Evolutionary conservation across 2,113 vertebrate species (phyloP).

Genomic region (Paracanthobrama guichenoti): DNA sequence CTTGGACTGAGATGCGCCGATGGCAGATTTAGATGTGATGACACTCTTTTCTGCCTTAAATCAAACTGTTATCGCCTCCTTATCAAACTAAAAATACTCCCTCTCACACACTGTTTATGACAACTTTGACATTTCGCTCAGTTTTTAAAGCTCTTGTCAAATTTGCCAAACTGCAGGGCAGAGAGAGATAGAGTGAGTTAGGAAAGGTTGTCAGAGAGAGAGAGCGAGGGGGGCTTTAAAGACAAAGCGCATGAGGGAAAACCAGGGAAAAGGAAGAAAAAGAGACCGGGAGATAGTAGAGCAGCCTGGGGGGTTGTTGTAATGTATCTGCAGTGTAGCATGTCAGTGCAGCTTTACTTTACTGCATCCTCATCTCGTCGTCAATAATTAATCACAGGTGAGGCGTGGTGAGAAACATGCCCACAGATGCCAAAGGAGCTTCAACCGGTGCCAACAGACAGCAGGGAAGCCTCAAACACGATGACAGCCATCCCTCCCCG

Average conservation of each 20-base stretch:
- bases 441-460: constrained; percentile 49
- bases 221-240: constrained; percentile 25
- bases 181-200: constrained; percentile 33
- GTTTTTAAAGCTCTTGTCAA: constrained; percentile 54
- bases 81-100: constrained; percentile 48
- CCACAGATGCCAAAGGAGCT: constrained; percentile 44
- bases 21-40: constrained; percentile 42
- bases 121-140: constrained; percentile 55
- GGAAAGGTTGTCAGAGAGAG: constrained; percentile 25
- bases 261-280: constrained; percentile 9
- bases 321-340: constrained; percentile 32
- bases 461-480: constrained; percentile 20
- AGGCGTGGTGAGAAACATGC: constrained; percentile 49
- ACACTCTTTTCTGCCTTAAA: constrained; percentile 36
- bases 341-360: constrained; percentile 32
- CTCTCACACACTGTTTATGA: constrained; percentile 39
- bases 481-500: constrained; percentile 49
- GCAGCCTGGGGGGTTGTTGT: constrained; percentile 39
- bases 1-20: constrained; percentile 23
- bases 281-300: constrained; percentile 23
- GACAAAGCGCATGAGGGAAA: constrained; percentile 37
- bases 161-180: constrained; percentile 28
- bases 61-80: constrained; percentile 46
- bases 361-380: constrained; percentile 37
- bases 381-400: constrained; percentile 62